Evolutionary conservation across 2,888 invertebrate genomes (phyloP), one percentile per base, ranked within the genome.

Genomic region (Smittia aterrima): DNA sequence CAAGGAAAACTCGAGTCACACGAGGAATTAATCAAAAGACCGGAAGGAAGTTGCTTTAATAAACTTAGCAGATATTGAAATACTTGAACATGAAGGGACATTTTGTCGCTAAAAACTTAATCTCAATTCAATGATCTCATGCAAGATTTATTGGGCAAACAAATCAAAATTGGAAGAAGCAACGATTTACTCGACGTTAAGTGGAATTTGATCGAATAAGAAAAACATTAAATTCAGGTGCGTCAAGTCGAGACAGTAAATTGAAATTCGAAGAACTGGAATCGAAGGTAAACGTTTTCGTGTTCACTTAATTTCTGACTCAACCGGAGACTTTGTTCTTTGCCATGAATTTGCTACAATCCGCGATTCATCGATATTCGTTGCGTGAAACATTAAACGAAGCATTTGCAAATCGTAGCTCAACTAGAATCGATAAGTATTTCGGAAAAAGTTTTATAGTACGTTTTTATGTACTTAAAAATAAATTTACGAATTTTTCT

Each of bases 11-110:
- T n/a, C 32, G 32, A 32, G 32, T 32, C 32, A 32, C 32, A 11
- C 47, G 47, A 47, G n/a, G 47, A 47, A 6, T n/a, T 47, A 47
- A 47, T 47, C 47, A 47, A 47, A 47, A 11, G 4, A 3, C 11
- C 11, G 47, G 47, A 47, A 47, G 47, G 47, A 47, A 47, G n/a
- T 47, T n/a, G 47, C 11, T 47, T n/a, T 47, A 47, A 47, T 47
- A 47, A 47, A 3, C 47, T 47, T 2, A n/a, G 32, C 32, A 32
- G 32, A 47, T 47, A 47, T 47, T 47, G 16, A 47, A n/a, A 6
- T 47, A 47, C 47, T n/a, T 16, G 47, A n/a, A 47, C 3, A n/a
- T 16, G 16, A n/a, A 47, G n/a, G 11, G 47, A 47, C 16, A 7
- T 38, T 38, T 38, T n/a, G n/a, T 32, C 32, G 9, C 32, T 11